Evolutionary conservation across 2,888 invertebrate genomes (phyloP).

Genomic region (Hydropsyche betteni): DNA sequence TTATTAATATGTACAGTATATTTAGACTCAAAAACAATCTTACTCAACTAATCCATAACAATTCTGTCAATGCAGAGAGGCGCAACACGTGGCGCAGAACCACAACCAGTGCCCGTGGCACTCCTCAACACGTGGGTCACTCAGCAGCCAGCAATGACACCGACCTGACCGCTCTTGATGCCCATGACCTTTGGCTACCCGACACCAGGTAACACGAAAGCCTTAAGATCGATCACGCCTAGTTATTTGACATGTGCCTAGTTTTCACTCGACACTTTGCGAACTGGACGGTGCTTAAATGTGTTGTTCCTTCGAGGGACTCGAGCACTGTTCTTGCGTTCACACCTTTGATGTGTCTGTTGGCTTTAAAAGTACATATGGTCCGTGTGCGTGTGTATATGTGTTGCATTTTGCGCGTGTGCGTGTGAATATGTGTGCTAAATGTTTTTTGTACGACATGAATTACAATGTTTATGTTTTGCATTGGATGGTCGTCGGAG

Average conservation of each 20-base stretch:
- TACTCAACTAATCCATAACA: too few species aligned
- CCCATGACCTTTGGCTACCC: slow-evolving; percentile 84
- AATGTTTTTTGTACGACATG: not conserved
- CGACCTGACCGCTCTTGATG: slow-evolving; percentile 83
- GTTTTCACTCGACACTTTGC: slow-evolving; percentile 7
- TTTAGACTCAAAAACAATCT: too few species aligned
- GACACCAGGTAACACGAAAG: slow-evolving; percentile 65
- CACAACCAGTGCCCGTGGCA: slow-evolving; percentile 64
- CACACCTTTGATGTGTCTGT: too few species aligned
- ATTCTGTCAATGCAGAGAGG: slow-evolving; percentile 64
- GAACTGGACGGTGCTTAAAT: not conserved
- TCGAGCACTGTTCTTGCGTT: too few species aligned
- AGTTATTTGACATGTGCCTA: not conserved
- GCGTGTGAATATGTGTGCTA: slow-evolving; percentile 4
- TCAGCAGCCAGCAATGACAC: slow-evolving; percentile 85
- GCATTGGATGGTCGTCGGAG: not conserved
- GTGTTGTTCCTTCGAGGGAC: not conserved
- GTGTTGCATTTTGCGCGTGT: not conserved
- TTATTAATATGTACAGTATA: too few species aligned
- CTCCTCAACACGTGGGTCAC: slow-evolving; percentile 69
- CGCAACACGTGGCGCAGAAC: slow-evolving; percentile 81
- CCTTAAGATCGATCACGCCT: not conserved
- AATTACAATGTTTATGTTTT: not conserved
- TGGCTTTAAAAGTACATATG: too few species aligned
- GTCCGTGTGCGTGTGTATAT: slow-evolving; percentile 1